These are phyloP conservation scores for Rosalia funebris DNA, from an alignment of 2,888 invertebrate genomes.

Conservation along the genomic window DNA sequence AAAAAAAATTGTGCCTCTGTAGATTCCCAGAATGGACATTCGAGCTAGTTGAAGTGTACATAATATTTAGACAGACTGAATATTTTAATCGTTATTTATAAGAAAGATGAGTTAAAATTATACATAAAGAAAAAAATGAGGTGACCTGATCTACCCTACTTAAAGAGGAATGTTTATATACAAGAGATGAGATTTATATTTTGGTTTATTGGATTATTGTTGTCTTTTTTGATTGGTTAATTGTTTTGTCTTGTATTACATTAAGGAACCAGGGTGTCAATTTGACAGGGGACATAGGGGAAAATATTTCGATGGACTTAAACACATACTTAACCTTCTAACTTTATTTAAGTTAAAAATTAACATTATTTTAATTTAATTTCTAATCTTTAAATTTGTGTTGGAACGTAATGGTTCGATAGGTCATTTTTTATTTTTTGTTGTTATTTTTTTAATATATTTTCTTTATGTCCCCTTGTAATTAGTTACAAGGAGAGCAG, in stretches of 20 bases:
- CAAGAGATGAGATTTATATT: constrained; percentile 19
- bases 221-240: constrained; percentile 24
- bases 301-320: constrained; percentile 6
- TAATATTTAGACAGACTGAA: constrained; percentile 55
- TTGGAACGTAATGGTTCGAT: not conserved
- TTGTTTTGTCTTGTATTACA: constrained; percentile 23
- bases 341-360: constrained; percentile 13
- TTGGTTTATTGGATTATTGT: constrained; percentile 23
- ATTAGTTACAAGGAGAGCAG: constrained; percentile 1
- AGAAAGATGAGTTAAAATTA: constrained; percentile 13
- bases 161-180: constrained; percentile 24
- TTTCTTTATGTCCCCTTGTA: constrained; percentile 21
- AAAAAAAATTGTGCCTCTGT: constrained; percentile 42
- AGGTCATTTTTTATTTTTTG: not conserved
- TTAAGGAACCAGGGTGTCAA: constrained; percentile 19
- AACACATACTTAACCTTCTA: constrained; percentile 5
- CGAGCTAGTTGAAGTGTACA: constrained; percentile 44
- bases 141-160: constrained; percentile 34
- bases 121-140: constrained; percentile 21
- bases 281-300: constrained; percentile 18
- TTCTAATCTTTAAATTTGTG: too few species aligned
- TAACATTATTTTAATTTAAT: not conserved
- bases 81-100: constrained; percentile 45
- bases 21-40: constrained; percentile 36
- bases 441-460: constrained; percentile 6